Evolutionary conservation across 37 sponge, comb jelly and placozoan species (phyloP).

Genomic region (Ephydatia muelleri): DNA sequence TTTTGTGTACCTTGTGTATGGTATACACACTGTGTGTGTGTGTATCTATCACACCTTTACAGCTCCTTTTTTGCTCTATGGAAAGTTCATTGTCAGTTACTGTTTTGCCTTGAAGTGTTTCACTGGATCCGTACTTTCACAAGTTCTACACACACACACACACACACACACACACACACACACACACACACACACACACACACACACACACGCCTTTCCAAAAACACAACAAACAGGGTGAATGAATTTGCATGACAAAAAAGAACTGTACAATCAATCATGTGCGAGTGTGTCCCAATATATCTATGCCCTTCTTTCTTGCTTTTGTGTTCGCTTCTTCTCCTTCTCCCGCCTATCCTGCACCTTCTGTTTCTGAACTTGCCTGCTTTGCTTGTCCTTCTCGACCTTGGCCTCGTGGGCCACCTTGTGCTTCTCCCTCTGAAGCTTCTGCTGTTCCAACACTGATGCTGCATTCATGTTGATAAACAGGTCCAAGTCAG

Average conservation of each 20-base stretch:
- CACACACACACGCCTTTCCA: too few relatives aligned
- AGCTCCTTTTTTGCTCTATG: too few relatives aligned
- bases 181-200: too few relatives aligned
- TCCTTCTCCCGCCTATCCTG: slow-evolving; percentile 66
- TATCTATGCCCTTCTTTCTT: slow-evolving; percentile 58
- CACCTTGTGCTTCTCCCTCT: slow-evolving; percentile 50
- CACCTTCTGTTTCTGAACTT: slow-evolving; percentile 63
- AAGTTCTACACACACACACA: too few relatives aligned
- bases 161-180: too few relatives aligned
- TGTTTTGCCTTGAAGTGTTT: too few relatives aligned
- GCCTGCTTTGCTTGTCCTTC: slow-evolving; percentile 45
- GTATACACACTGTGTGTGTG: too few relatives aligned
- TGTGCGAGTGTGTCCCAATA: neutral
- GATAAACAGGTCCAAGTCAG: slow-evolving; percentile 30
- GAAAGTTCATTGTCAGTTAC: too few relatives aligned
- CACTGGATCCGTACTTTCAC: too few relatives aligned
- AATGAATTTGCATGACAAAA: neutral
- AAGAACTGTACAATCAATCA: neutral
- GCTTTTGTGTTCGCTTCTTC: slow-evolving; percentile 77
- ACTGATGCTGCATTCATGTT: slow-evolving; percentile 37
- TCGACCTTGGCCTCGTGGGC: slow-evolving; percentile 62
- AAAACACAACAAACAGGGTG: neutral
- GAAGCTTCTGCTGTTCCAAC: slow-evolving; percentile 17
- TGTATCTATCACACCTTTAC: too few relatives aligned
- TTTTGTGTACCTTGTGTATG: too few relatives aligned